phyloP scores from a whole-genome alignment of 37 sponge, comb jelly and placozoan species.

The Haliclona indistincta region DNA sequence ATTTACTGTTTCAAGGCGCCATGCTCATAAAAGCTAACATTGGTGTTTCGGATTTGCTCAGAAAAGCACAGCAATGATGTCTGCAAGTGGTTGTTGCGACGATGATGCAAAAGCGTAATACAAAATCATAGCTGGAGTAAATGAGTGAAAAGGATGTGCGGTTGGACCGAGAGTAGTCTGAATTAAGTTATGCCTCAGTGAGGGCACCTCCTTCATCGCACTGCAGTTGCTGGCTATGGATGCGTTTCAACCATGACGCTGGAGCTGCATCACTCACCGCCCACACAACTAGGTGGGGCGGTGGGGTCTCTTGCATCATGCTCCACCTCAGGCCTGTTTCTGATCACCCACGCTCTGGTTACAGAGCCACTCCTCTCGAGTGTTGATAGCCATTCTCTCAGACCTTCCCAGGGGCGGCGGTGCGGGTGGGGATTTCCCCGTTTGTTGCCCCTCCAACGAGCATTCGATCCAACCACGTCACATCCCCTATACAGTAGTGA shows the following conservation, averaged over 20 bases:
- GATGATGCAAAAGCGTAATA: too few species aligned
- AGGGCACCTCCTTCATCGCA: conserved; percentile 75
- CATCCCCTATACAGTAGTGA: too few species aligned
- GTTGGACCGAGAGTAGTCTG: conserved; percentile 92
- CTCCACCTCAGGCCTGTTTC: conserved; percentile 74
- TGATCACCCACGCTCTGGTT: conserved; percentile 81
- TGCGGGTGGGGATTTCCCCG: conserved; percentile 24
- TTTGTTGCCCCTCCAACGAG: conserved; percentile 41
- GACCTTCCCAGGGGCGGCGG: conserved; percentile 90
- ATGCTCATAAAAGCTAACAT: too few species aligned
- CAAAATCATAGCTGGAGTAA: too few species aligned
- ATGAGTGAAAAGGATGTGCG: too few species aligned
- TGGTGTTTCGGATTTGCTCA: too few species aligned
- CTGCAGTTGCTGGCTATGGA: conserved; percentile 75
- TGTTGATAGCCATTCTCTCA: conserved; percentile 74
- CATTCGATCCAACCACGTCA: conserved; percentile 7
- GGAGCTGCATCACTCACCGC: conserved; percentile 36
- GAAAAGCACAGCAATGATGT: too few species aligned
- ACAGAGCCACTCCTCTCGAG: conserved; percentile 76
- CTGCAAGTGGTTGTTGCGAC: too few species aligned
- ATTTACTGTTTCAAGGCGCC: too few species aligned
- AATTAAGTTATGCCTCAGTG: conserved; percentile 82
- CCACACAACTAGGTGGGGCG: too few species aligned
- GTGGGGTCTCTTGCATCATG: conserved; percentile 55
- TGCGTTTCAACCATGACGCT: conserved; percentile 63